Evolutionary conservation across 2,888 invertebrate species (phyloP), one percentile per base, ranked within the genome.

Genomic region (Lordiphosa andalusiaca): DNA sequence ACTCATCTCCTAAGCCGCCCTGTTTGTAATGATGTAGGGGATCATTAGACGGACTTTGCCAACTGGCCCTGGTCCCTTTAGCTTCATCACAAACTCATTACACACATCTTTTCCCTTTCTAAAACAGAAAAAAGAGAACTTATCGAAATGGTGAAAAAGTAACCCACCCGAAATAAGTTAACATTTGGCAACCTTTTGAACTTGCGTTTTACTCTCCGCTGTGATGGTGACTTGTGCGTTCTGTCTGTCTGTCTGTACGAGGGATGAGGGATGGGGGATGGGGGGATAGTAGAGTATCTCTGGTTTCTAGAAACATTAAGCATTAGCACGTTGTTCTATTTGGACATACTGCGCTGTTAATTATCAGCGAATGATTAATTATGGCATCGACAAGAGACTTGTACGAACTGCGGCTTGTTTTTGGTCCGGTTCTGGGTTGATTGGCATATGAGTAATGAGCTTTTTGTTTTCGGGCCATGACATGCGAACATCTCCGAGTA

Each of bases 361-460:
- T 80, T 80, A 84, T 84, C 82, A 82, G 67, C 66, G 70, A 69
- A 84, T 84, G 80, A 80, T 80, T 80, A 80, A 80, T 80, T 80
- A 78, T 78, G 80, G 70, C 73, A 71, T 65, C 76, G 76, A 69
- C 62, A 64, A 70, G 66, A 36, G 56, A 51, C 54, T 66, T 47
- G 58, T 35, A 44, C 61, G 46, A 58, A 49, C 67, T 77, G 74
- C 41, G 62, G 65, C 73, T 69, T 53, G 69, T 59, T 56, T 53
- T 50, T 57, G 35, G 42, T 53, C 39, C 50, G 42, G 12, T 7
- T 35, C 35, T 49, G 38, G 46, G 51, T 82, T 80, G 80, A 80
- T 80, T 80, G 80, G 84, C 80, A 78, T 82, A 84, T 80, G 80
- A 84, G 80, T 80, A 80, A 80, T 80, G 80, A 84, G 80, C 80